Base-by-base conservation (phyloP, 2,888 invertebrate species). In the Nomada lathburiana region DNA sequence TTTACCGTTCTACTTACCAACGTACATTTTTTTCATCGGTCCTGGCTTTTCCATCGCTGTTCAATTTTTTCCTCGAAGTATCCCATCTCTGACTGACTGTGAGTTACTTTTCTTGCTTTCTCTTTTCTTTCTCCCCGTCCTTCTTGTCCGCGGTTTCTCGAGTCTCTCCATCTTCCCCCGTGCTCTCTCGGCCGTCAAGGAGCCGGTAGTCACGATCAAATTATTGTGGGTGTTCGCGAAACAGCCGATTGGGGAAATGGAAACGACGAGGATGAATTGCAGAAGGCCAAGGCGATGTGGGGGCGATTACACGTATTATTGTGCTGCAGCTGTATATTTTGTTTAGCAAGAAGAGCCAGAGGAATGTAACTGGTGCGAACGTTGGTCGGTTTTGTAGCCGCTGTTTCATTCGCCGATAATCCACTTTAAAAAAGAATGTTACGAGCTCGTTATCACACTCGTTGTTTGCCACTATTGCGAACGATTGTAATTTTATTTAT, bases 401-500 rank as follows among this genome's bases (percentile, higher is more conserved):
- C 52, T 64, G 50, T 44, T 59, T 67, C 62, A 59, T 60, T 2
- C 70, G 29, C 23, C 20, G 36, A 44, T 20, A 47, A 57, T 47
- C 63, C 47, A 16, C 53, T 64, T 53, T 53, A 53, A 20, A 4
- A 69, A 77, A 52, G 68, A 73, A 72, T 44, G 29, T 47, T 44
- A 62, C 60, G 44, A 65, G 57, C 50, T 64, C 68, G 63, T 78
- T 64, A 44, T 60, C 73, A 60, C 75, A 55, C 68, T 68, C 69
- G 44, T 69, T 65, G 69, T 75, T 80, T 63, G 55, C 29, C 20
- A 59, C 70, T 75, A 53, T 44, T 44, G 29, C 64, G 36, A 60
- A 76, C 65, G 52, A 68, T 36, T 26, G 57, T 52, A 16, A 70
- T 64, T 65, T 53, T 57, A 13, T 57, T 63, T 68, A 55, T 44